Base-by-base conservation (phyloP, 2,113 vertebrate genomes). In the Tenebrosternarchus preto region DNA sequence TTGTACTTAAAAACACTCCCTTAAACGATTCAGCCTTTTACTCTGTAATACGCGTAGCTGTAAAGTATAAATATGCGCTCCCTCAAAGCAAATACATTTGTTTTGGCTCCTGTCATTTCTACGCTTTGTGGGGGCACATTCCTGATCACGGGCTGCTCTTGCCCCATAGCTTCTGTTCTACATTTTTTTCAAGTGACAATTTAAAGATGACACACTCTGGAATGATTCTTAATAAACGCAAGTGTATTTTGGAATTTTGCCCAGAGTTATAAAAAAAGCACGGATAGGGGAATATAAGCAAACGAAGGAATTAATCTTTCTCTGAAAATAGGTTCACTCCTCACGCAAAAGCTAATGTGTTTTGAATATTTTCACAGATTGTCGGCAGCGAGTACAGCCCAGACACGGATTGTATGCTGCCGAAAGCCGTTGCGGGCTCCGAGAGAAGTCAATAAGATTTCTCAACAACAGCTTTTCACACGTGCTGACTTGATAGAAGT, bases 91-190 rank as follows among this genome's bases (percentile, higher is more conserved):
- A 78, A 46, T 36, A 64, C 53, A 64, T 78, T 64, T 75, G 2
- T 68, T 71, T 79, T 59, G 24, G 59, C 66, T 72, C 76, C 69
- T 72, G 64, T 79, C 76, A 43, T 77, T 80, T 77, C 74, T 59
- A 63, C 69, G 63, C 80, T 50, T 60, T 50, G 61, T 74, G 16
- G 53, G 53, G 76, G 69, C 39, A 73, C 67, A 73, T 85, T 79
- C 77, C 56, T 76, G 29, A 63, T 68, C 59, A 16, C 0, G 17
- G 24, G 24, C 57, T 74, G 71, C 56, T 27, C 72, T 76, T 76
- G 46, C 25, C 70, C 29, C 27, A n/a, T n/a, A 43, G 31, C 17
- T 57, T 50, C 73, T 16, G 16, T 57, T 60, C 53, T 67, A 20
- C 27, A 8, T 55, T 22, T 20, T 60, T 71, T 46, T 36, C 76